Conservation (phyloP, 1,140 invertebrate genomes). For the Colletes gigas region DNA sequence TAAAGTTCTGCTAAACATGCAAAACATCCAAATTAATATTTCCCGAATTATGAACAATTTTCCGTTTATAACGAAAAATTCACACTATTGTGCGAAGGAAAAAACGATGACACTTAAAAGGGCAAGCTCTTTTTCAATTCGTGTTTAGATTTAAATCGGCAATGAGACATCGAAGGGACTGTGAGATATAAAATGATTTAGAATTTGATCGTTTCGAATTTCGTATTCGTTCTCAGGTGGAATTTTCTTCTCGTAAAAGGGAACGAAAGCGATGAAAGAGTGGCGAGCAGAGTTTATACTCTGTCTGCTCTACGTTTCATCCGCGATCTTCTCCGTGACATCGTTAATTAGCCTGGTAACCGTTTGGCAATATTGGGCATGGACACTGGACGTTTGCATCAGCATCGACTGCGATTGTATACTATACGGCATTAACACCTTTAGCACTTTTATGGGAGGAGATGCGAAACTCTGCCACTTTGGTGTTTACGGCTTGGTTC, state of each 20-base stretch:
- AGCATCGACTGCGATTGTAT: conserved; percentile 86
- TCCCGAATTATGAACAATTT: no score
- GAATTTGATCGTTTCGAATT: neutral
- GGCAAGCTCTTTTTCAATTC: no score
- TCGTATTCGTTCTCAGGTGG: neutral
- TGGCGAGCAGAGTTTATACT: conserved; percentile 81
- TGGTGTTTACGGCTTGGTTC: conserved; percentile 82
- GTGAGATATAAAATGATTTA: neutral
- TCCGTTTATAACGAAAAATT: no score
- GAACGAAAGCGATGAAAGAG: conserved; percentile 68
- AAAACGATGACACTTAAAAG: no score
- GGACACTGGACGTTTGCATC: conserved; percentile 84
- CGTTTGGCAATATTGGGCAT: conserved; percentile 85
- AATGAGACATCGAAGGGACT: no score
- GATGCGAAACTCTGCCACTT: conserved; percentile 84
- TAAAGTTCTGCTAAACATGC: no score
- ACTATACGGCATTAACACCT: conserved; percentile 83
- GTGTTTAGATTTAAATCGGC: no score
- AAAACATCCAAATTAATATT: no score
- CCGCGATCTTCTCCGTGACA: conserved; percentile 79
- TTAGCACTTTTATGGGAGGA: conserved; percentile 85
- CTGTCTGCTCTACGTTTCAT: conserved; percentile 80
- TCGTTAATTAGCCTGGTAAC: conserved; percentile 83
- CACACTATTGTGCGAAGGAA: no score
- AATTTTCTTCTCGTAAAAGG: neutral